Evolutionary conservation across 2,888 invertebrate species (phyloP).

Genomic region (Neria commutata): DNA sequence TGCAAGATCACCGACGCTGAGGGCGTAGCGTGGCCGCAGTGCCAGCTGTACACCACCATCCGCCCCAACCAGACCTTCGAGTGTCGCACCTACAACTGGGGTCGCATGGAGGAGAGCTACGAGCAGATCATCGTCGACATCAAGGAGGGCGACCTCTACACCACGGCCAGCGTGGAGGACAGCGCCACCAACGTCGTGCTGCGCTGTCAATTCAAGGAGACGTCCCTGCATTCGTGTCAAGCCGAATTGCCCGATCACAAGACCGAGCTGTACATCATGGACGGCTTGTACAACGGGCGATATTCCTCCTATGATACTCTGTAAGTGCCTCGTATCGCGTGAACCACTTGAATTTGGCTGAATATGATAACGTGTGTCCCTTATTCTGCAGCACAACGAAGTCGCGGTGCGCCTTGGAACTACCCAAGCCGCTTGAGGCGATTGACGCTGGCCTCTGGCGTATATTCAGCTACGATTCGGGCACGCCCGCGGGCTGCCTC

Average conservation of each 20-base stretch:
- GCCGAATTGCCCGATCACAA: slow-evolving; percentile 40
- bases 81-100: slow-evolving; percentile 40
- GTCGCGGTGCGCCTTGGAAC: slow-evolving; percentile 40
- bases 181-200: slow-evolving; percentile 28
- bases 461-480: slow-evolving; percentile 36
- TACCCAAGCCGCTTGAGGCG: slow-evolving; percentile 37
- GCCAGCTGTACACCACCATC: slow-evolving; percentile 35
- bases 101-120: slow-evolving; percentile 35
- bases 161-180: slow-evolving; percentile 31
- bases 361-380: no score
- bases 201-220: slow-evolving; percentile 34
- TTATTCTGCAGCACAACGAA: slow-evolving; percentile 31
- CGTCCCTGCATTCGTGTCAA: slow-evolving; percentile 32
- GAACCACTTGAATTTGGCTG: not conserved
- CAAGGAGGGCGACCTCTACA: slow-evolving; percentile 24
- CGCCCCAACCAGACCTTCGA: slow-evolving; percentile 38
- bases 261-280: slow-evolving; percentile 36
- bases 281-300: slow-evolving; percentile 39
- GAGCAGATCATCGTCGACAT: slow-evolving; percentile 39
- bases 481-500: slow-evolving; percentile 37
- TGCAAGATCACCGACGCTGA: slow-evolving; percentile 38
- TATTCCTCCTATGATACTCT: slow-evolving; percentile 40
- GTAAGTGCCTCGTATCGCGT: slow-evolving; percentile 32
- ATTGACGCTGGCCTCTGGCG: slow-evolving; percentile 42
- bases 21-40: slow-evolving; percentile 34